Base-by-base conservation (phyloP, 2,797 vertebrate species). In the Crenichthys baileyi region DNA sequence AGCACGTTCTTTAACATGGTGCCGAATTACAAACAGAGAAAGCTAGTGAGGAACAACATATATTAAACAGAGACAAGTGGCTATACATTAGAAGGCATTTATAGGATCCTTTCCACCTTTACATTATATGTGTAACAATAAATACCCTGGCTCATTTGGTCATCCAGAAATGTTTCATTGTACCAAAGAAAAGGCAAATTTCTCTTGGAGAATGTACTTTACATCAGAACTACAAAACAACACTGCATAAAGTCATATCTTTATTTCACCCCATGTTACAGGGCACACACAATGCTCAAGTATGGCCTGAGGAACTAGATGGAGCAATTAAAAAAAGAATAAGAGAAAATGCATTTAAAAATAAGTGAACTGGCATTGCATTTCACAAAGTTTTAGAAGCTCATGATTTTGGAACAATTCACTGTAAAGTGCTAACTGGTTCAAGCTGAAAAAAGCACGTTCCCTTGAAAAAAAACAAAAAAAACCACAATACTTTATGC, bases 351-450 rank as follows among this genome's bases (percentile, higher is more conserved):
- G 92, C 94, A 95, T 94, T 94, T 91, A 91, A 94, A 92, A 95
- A 94, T 89, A 93, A 92, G 94, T 95, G 94, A 92, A 93, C 90
- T 94, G 93, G 88, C 93, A 94, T 94, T 89, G 91, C 90, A 94
- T 92, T 93, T 94, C 90, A 94, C 92, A 94, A 93, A 94, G 92
- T 94, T 85, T 89, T 91, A 93, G 90, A 92, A 93, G 93, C 92
- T 93, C 93, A 91, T 92, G 92, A 93, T 95, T 94, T 94, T 94
- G 93, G 93, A 94, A 94, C 93, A 95, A 94, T 95, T 94, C 92
- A 95, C 91, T 90, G 89, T 95, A 95, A 95, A 95, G 94, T 95
- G 94, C 94, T 93, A 92, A 94, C 90, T 94, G 93, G 90, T 94
- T 93, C 50, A 89, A 94, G 87, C 87, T 93, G 92, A 93, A 81